These are phyloP conservation scores for Drosophila stalkeri DNA, from an alignment of 2,888 invertebrate genomes.

Conservation along the genomic window DNA sequence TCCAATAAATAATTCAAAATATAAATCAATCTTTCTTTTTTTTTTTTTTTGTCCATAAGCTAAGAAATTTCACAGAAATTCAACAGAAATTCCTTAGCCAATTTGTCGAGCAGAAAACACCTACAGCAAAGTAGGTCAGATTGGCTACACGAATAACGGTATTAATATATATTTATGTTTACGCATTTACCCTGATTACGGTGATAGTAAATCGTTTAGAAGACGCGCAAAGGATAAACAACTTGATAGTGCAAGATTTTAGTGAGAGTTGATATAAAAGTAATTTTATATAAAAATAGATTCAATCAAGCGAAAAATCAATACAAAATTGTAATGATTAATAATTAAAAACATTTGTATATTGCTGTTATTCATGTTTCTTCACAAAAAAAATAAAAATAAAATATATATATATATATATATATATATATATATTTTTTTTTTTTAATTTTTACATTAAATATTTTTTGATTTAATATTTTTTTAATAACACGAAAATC, in stretches of 20 bases:
- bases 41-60: constrained; percentile 17
- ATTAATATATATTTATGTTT: constrained; percentile 13
- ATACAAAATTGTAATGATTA: not conserved
- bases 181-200: constrained; percentile 12
- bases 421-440: no score
- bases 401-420: no score
- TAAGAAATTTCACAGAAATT: constrained; percentile 5
- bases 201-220: not conserved
- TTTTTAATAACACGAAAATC: no score
- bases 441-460: no score
- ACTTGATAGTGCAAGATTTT: no score
- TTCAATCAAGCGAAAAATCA: not conserved
- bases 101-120: constrained; percentile 12
- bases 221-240: not conserved
- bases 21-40: constrained; percentile 31
- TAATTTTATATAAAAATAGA: not conserved
- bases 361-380: no score
- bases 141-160: not conserved
- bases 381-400: no score
- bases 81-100: not conserved
- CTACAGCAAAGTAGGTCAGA: constrained; percentile 22
- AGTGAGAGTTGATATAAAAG: constrained; percentile 1
- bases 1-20: constrained; percentile 18
- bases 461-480: no score
- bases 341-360: no score